Evolutionary conservation across 1,140 invertebrate genomes (phyloP), one percentile per base, ranked within the genome.

Genomic region (Tetramorium simillimum): DNA sequence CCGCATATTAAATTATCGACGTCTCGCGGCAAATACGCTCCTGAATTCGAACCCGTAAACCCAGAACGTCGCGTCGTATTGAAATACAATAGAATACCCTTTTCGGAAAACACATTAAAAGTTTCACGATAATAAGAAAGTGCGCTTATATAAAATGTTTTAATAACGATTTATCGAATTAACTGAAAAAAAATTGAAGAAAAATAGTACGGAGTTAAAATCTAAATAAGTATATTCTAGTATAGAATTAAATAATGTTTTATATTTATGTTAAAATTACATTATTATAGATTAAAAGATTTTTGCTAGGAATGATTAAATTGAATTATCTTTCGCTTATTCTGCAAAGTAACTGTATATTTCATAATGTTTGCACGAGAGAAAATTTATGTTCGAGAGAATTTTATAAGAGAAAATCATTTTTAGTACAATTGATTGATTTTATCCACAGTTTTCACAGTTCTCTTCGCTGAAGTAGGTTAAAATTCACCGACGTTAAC

Each of bases 1-100:
- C 28, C 69, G 24, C 49, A 49, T 84, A 84, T 75, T 75, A 73
- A 84, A 73, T 82, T 24, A 73, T 60, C 10, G 67, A 40, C 53
- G 67, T 60, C 69, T 73, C 12, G 37, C 0, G 12, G 40, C 24
- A 18, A 33, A 24, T 51, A 9, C 53, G 53, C n/a, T 28, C 63
- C 56, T 70, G 65, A 43, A 81, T 63, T 24, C 24, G 18, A 46
- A 46, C 2, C 21, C 3, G n/a, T 46, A 43, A 77, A 6, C 7
- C 33, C 16, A n/a, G n/a, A 43, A 28, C 33, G 14, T 43, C 53
- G 6, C 33, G n/a, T 60, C 53, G 12, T 10, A 43, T 60, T 24
- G 51, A 40, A 40, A 75, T 21, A 60, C 53, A 24, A 75, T 75
- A n/a, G 24, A n/a, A 4, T 46, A 6, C n/a, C 14, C 28, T 75